Conservation (phyloP, 2,888 invertebrate species). For the Cepaea hortensis region DNA sequence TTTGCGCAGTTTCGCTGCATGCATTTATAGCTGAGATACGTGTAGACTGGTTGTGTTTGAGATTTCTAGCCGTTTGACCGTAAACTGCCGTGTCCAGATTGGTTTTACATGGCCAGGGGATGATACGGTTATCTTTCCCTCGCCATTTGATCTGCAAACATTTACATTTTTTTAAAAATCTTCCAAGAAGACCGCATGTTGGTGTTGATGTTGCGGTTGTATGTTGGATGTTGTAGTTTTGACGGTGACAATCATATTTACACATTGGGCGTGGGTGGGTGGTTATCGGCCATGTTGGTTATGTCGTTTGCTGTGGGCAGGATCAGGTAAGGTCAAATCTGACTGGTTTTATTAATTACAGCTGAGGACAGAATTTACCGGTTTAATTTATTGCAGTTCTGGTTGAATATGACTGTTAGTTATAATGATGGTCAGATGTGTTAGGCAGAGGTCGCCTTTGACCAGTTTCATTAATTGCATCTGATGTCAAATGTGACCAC, state of each 20-base stretch:
- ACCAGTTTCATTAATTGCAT: too few species aligned
- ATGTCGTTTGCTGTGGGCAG: neutral
- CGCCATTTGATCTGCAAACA: neutral
- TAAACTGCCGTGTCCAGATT: neutral
- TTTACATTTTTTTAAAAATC: neutral
- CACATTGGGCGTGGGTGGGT: neutral
- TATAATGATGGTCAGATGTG: neutral
- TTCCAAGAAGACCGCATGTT: slow-evolving; percentile 1
- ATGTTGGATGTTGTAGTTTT: slow-evolving; percentile 9
- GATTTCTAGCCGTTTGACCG: neutral
- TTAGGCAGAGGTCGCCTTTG: too few species aligned
- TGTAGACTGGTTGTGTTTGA: neutral
- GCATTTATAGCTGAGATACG: neutral
- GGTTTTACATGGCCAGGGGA: neutral
- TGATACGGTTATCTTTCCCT: neutral
- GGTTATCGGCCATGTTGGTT: neutral
- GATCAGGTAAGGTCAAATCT: neutral
- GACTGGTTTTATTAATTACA: neutral
- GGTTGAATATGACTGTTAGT: neutral
- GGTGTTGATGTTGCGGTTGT: neutral
- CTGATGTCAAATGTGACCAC: too few species aligned
- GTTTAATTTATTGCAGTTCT: neutral
- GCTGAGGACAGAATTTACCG: neutral
- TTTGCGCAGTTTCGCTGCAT: neutral
- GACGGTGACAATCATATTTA: slow-evolving; percentile 13